A percentile compares a stretch with the other conserved stretches of the same genome.
Conservation (phyloP, 2,113 vertebrate species). For the Psilopogon haemacephalus region DNA sequence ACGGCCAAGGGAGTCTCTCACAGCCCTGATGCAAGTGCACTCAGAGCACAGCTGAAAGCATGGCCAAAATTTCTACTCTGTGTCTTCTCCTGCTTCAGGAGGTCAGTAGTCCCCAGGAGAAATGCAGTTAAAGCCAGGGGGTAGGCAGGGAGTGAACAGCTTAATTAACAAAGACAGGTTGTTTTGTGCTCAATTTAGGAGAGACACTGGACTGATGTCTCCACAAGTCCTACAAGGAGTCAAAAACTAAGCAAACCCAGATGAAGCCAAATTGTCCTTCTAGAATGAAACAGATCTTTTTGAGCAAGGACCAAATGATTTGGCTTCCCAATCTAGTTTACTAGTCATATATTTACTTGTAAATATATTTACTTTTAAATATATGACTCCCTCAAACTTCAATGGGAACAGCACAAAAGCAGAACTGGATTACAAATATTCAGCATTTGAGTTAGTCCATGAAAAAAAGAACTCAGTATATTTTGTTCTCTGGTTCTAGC, state of each 20-base stretch:
- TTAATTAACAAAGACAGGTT: not conserved
- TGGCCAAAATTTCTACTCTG: rapidly evolving
- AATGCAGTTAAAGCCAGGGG: not conserved
- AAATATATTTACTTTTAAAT: not conserved
- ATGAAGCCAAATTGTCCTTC: not conserved
- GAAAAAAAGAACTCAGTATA: not conserved
- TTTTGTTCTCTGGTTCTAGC: conserved; percentile 16
- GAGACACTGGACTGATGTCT: not conserved
- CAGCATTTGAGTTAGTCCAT: not conserved
- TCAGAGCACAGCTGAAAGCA: not conserved
- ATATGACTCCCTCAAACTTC: not conserved
- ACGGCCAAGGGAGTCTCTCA: not conserved
- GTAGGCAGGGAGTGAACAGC: rapidly evolving
- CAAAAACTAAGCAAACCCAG: not conserved
- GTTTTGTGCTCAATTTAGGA: not conserved
- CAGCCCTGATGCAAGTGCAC: not conserved
- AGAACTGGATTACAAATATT: not conserved
- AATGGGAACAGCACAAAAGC: not conserved
- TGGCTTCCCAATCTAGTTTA: not conserved
- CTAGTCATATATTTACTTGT: not conserved
- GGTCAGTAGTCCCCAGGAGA: not conserved
- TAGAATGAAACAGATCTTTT: not conserved
- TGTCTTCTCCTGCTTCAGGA: not conserved
- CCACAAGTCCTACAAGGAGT: not conserved
- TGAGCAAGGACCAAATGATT: not conserved